phyloP scores from a whole-genome alignment of 92 coral and sea anemone genomes.

The Phenganax marumi region DNA sequence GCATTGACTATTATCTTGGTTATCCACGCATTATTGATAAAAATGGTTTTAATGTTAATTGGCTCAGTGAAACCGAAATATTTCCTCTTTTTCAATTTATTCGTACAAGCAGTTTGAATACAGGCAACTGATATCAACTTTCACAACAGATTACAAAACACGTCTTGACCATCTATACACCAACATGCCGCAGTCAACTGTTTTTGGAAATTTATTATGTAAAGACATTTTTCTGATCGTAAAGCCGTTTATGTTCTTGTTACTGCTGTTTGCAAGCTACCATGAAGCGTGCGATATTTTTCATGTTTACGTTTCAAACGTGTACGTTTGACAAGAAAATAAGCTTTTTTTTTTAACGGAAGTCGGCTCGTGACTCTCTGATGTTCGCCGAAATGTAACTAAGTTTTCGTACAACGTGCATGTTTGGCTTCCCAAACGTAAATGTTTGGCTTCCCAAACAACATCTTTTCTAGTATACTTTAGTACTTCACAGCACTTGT shows the following conservation, averaged over 20 bases:
- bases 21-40: constrained; percentile 31
- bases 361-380: no score
- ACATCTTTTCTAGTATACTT: background rate
- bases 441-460: no score
- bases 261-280: no score
- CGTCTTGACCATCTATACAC: constrained; percentile 4
- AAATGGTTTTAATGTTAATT: constrained; percentile 47
- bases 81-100: background rate
- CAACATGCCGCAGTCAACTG: background rate
- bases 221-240: background rate
- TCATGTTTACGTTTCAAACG: no score
- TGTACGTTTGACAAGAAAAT: no score
- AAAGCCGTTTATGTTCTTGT: background rate
- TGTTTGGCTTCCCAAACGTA: no score
- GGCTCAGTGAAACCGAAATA: constrained; percentile 38
- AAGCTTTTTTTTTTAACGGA: no score
- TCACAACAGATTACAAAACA: background rate
- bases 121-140: constrained; percentile 2
- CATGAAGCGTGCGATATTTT: no score
- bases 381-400: no score
- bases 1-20: constrained; percentile 23
- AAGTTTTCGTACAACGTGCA: no score
- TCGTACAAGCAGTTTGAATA: background rate
- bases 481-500: background rate
- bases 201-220: background rate